These are phyloP conservation scores for Dinocampus coccinellae DNA, from an alignment of 2,888 invertebrate genomes.

Conservation along the genomic window DNA sequence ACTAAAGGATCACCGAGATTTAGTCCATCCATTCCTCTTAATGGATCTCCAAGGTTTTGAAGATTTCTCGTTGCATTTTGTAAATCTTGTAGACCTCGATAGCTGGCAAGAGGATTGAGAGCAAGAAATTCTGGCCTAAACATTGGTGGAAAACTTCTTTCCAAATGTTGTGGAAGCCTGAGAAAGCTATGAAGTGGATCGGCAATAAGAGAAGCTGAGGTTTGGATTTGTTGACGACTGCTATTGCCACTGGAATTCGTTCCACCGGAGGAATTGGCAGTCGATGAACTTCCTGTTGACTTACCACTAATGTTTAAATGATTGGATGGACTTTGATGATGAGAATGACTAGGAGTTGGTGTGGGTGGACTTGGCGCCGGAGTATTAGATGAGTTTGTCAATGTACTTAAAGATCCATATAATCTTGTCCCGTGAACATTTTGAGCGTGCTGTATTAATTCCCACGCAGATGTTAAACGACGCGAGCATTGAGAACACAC, in stretches of 20 bases:
- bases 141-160: conserved; percentile 65
- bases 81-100: conserved; percentile 64
- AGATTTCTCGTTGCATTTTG: conserved; percentile 66
- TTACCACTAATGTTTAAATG: conserved; percentile 67
- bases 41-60: conserved; percentile 65
- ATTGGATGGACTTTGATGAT: conserved; percentile 67
- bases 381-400: conserved; percentile 66
- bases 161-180: conserved; percentile 65
- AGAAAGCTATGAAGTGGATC: conserved; percentile 67
- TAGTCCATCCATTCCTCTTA: conserved; percentile 66
- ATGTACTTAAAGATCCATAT: conserved; percentile 76
- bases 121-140: conserved; percentile 67
- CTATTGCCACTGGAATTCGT: conserved; percentile 61
- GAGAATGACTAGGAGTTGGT: conserved; percentile 65
- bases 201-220: conserved; percentile 63
- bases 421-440: conserved; percentile 94
- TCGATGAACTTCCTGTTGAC: conserved; percentile 67
- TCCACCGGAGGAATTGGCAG: conserved; percentile 67
- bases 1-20: conserved; percentile 66
- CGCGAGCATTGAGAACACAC: conserved; percentile 95
- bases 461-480: conserved; percentile 94
- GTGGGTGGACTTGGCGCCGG: conserved; percentile 70
- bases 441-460: conserved; percentile 94
- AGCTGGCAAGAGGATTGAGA: conserved; percentile 63
- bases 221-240: conserved; percentile 60